Conservation (phyloP, 2,888 invertebrate species). For the Unio pictorum region DNA sequence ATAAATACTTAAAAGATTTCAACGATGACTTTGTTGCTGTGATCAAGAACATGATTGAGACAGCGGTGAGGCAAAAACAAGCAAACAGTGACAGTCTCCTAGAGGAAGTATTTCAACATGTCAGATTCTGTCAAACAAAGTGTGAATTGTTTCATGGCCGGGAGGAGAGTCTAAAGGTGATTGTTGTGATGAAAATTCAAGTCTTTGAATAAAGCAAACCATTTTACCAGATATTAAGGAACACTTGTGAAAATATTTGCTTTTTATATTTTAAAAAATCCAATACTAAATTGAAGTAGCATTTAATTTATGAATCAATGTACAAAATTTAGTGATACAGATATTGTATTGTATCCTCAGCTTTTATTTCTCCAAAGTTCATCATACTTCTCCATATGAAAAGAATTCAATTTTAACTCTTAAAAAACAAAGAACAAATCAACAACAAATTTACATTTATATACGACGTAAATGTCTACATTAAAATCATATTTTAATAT, state of each 20-base stretch:
- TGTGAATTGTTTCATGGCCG: conserved; percentile 81
- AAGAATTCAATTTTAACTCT: too few species aligned
- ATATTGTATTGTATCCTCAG: too few species aligned
- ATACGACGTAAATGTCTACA: not conserved
- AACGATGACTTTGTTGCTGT: conserved; percentile 80
- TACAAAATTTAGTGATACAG: too few species aligned
- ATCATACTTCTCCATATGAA: too few species aligned
- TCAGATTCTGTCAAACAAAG: conserved; percentile 81
- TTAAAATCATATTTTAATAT: too few species aligned
- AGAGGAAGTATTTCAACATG: conserved; percentile 82
- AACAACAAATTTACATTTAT: too few species aligned
- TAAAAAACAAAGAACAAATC: too few species aligned
- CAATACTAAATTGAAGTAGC: not conserved
- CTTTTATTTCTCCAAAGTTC: too few species aligned
- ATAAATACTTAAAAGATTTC: conserved; percentile 79
- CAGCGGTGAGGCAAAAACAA: conserved; percentile 53
- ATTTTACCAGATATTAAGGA: not conserved
- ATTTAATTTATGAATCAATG: not conserved
- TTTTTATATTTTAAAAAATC: not conserved
- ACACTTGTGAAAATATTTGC: not conserved
- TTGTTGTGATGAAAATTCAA: not conserved
- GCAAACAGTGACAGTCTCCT: conserved; percentile 74
- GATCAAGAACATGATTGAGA: conserved; percentile 80
- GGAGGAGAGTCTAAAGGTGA: conserved; percentile 78
- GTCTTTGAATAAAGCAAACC: not conserved